Base-by-base conservation (phyloP, 2,797 vertebrate genomes). In the Onychomys torridus region DNA sequence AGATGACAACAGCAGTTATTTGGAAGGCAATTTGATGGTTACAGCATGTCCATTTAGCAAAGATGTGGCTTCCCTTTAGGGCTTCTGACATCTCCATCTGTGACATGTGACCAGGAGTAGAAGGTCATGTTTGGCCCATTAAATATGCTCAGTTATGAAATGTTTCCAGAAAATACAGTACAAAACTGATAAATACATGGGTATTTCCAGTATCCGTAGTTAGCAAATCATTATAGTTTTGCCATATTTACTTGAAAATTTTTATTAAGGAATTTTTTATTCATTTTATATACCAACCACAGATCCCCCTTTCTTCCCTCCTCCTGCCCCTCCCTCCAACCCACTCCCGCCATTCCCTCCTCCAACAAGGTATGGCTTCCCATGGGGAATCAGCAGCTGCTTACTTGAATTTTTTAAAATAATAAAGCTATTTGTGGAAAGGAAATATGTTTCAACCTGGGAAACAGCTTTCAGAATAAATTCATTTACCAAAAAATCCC, bases 161-260 rank as follows among this genome's bases (percentile, higher is more conserved):
- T 34, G 19, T 89, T 92, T 96, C 57, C 55, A 83, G 79, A 83
- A 89, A 76, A 76, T 57, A 82, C 63, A 76, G 49, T 83, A 83
- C 57, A 29, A 27, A 84, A 83, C 88, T 49, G 67, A 91, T 57
- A 90, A 96, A 94, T 83, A 77, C 40, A 55, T 55, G 6, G 34
- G 19, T 29, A 81, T 27, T 93, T 71, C 71, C 34, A 57, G 14
- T 23, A 90, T 0, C 21, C 32, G 17, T 55, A 37, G 77, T 75
- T 85, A 94, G 52, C 52, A 95, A 90, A 86, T 11, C 32, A 90
- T 90, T 92, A 29, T 78, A 17, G 57, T 29, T 84, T 85, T 84
- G 9, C 82, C 52, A 78, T 81, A 90, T 81, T 75, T 73, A 77
- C 43, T 65, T 89, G 29, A 65, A 46, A 73, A 91, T 14, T 52